Evolutionary conservation across 2,113 vertebrate genomes (phyloP).

Genomic region (Crypturellus undulatus): DNA sequence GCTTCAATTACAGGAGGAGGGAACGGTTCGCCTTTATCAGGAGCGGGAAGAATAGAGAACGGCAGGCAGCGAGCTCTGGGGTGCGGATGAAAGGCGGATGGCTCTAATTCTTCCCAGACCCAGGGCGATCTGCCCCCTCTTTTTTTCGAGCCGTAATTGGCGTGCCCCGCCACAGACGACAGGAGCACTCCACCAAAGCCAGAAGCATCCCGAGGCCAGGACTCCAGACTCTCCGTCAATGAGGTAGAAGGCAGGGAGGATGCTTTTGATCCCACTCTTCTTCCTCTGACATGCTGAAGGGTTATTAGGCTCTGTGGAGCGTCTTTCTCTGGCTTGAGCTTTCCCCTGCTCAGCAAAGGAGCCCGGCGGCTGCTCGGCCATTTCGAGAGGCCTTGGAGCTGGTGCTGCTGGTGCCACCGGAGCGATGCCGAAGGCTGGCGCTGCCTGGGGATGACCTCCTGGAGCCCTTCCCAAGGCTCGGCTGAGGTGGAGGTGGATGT

Average conservation of each 20-base stretch:
- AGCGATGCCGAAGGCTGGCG: not conserved
- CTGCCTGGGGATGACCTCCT: not conserved
- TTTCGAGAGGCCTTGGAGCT: not conserved
- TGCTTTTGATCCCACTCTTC: slow-evolving; percentile 50
- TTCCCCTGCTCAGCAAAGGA: not conserved
- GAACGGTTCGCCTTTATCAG: slow-evolving; percentile 43
- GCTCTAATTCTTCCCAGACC: slow-evolving; percentile 24
- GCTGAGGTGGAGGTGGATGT: accelerated
- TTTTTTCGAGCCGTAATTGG: slow-evolving; percentile 32
- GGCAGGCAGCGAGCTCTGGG: slow-evolving; percentile 42
- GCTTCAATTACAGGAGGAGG: slow-evolving; percentile 42
- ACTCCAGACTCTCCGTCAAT: not conserved
- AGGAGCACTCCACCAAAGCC: slow-evolving; percentile 35
- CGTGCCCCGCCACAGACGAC: not conserved
- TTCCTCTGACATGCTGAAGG: not conserved
- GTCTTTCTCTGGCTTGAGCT: not conserved
- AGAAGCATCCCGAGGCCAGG: not conserved
- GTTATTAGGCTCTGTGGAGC: not conserved
- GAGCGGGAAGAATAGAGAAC: slow-evolving; percentile 63
- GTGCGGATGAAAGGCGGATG: slow-evolving; percentile 63
- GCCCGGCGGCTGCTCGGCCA: not conserved
- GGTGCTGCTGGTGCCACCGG: not conserved
- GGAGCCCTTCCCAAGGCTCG: not conserved
- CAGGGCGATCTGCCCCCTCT: slow-evolving; percentile 26
- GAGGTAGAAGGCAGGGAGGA: slow-evolving; percentile 21